Evolutionary conservation across 2,113 vertebrate genomes (phyloP).

Genomic region (Osmerus mordax): DNA sequence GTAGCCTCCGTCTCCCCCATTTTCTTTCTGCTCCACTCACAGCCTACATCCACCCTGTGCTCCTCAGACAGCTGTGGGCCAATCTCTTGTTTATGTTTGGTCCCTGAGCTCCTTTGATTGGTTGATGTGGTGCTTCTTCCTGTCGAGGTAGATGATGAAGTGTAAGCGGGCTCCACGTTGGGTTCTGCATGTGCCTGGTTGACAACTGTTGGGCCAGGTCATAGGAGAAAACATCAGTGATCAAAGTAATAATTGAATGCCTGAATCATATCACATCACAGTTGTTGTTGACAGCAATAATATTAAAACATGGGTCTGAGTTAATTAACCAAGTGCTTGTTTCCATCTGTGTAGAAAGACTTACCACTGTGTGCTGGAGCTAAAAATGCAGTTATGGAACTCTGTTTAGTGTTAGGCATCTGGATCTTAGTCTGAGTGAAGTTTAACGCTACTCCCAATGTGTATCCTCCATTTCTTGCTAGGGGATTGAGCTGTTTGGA

Average conservation of each 20-base stretch:
- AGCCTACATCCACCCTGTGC: not conserved
- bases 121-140: constrained; percentile 5
- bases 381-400: constrained; percentile 69
- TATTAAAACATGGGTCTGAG: no score
- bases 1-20: constrained; percentile 12
- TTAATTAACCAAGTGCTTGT: not conserved
- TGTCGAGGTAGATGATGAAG: constrained; percentile 7
- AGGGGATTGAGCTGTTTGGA: constrained; percentile 69
- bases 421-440: constrained; percentile 73
- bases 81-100: constrained; percentile 45
- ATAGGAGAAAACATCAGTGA: no score
- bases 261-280: no score
- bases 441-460: constrained; percentile 63
- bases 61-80: constrained; percentile 12
- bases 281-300: not conserved
- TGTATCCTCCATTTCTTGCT: constrained; percentile 53
- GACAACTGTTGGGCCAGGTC: constrained; percentile 34
- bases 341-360: not conserved
- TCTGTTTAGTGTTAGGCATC: constrained; percentile 72
- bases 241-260: no score
- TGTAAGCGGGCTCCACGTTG: constrained; percentile 11
- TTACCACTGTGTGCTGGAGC: constrained; percentile 50
- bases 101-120: not conserved
- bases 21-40: constrained; percentile 11
- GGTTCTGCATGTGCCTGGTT: constrained; percentile 44